Percentiles rank a stretch among this genome's conserved stretches.
Evolutionary conservation across 1,140 invertebrate species (phyloP).

Genomic region (Andrena cerasifolii): DNA sequence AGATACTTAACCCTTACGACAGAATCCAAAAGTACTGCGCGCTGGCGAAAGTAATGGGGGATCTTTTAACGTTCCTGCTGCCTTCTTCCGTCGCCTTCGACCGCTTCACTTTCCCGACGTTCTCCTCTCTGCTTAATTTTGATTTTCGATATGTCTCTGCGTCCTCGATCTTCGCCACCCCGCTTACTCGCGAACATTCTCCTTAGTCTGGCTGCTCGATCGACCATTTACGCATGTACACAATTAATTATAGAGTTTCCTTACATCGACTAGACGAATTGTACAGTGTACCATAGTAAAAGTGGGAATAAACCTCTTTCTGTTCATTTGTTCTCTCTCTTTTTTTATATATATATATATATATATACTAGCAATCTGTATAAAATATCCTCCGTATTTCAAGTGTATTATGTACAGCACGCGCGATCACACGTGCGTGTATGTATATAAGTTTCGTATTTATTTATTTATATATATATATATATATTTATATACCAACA

Average conservation of each 20-base stretch:
- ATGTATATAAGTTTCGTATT: conserved; percentile 60
- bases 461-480: too few species aligned
- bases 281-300: conserved; percentile 64
- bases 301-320: conserved; percentile 44
- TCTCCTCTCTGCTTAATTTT: conserved; percentile 10
- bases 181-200: conserved; percentile 19
- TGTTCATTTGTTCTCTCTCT: not conserved
- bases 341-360: not conserved
- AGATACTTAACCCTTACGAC: conserved; percentile 62
- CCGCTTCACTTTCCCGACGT: not conserved
- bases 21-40: conserved; percentile 66
- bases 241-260: conserved; percentile 50
- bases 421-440: conserved; percentile 49
- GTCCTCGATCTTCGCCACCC: conserved; percentile 21
- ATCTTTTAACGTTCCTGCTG: conserved; percentile 30
- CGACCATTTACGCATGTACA: conserved; percentile 58
- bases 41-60: conserved; percentile 58
- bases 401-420: conserved; percentile 61
- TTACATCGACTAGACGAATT: conserved; percentile 69
- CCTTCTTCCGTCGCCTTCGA: not conserved
- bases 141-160: conserved; percentile 66
- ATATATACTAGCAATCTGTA: conserved; percentile 76
- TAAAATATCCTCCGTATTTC: conserved; percentile 77
- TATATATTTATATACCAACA: too few species aligned
- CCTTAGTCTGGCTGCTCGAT: conserved; percentile 64